Percentiles rank a stretch among this genome's conserved stretches.
Evolutionary conservation across 2,797 vertebrate genomes (phyloP).

Genomic region (Semotilus atromaculatus): DNA sequence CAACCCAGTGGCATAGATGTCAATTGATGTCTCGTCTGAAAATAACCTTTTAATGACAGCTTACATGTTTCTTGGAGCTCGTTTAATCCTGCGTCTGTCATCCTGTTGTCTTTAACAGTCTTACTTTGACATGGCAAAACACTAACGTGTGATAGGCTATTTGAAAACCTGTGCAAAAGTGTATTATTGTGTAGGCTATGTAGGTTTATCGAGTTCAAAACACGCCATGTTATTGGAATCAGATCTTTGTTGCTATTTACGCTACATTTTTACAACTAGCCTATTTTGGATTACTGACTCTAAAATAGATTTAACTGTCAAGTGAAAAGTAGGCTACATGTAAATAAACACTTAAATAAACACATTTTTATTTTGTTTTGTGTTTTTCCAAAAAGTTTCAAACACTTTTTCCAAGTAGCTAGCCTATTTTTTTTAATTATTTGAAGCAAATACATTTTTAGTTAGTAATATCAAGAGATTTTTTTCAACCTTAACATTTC

Average conservation of each 20-base stretch:
- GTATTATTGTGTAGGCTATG: background rate
- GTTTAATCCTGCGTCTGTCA: conserved; percentile 46
- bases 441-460: background rate
- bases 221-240: background rate
- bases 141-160: background rate
- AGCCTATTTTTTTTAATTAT: background rate
- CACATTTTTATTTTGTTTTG: too few relatives aligned
- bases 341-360: background rate
- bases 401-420: background rate
- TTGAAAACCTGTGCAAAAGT: background rate
- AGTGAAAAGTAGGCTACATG: background rate
- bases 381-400: background rate
- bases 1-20: background rate
- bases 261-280: background rate
- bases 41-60: conserved; percentile 79
- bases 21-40: conserved; percentile 58
- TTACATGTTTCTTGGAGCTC: conserved; percentile 66
- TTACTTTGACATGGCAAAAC: conserved; percentile 11
- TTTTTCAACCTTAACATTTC: background rate
- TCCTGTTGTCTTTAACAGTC: background rate
- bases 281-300: background rate
- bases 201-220: background rate
- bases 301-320: background rate
- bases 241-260: background rate
- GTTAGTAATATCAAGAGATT: background rate